phyloP scores from a whole-genome alignment of 1,140 invertebrate species.

The Sarcophaga peregrina region DNA sequence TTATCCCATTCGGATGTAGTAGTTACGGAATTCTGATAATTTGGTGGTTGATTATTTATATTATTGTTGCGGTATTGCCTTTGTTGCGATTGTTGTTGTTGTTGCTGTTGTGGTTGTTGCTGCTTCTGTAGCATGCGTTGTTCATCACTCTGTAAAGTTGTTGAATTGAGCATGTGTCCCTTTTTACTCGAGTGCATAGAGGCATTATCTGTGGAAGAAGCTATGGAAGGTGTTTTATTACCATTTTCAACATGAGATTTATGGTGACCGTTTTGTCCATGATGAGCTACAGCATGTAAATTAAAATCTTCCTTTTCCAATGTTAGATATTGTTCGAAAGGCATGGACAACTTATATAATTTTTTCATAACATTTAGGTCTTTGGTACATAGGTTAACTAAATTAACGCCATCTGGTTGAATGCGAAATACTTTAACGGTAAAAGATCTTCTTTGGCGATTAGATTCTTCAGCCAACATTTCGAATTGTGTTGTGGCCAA shows the following conservation, averaged over 20 bases:
- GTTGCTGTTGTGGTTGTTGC: slow-evolving; percentile 42
- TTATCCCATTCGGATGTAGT: slow-evolving; percentile 56
- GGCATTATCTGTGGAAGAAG: slow-evolving; percentile 48
- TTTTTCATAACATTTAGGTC: slow-evolving; percentile 64
- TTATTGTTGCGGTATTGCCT: neutral
- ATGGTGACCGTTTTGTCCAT: slow-evolving; percentile 32
- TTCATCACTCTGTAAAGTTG: slow-evolving; percentile 57
- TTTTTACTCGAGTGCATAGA: slow-evolving; percentile 52
- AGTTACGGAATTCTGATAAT: slow-evolving; percentile 5
- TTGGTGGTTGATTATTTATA: slow-evolving; percentile 1
- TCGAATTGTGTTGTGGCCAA: slow-evolving; percentile 64
- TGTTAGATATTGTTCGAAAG: slow-evolving; percentile 62
- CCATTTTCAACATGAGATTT: slow-evolving; percentile 34
- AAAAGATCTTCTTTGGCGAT: slow-evolving; percentile 63
- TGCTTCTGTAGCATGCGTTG: slow-evolving; percentile 50
- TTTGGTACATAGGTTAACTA: slow-evolving; percentile 64
- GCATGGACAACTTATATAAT: slow-evolving; percentile 62
- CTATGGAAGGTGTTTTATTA: slow-evolving; percentile 43
- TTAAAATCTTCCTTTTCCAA: slow-evolving; percentile 63
- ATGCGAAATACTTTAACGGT: slow-evolving; percentile 70
- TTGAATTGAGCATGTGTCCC: slow-evolving; percentile 55
- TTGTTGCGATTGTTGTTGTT: slow-evolving; percentile 7
- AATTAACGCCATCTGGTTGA: slow-evolving; percentile 65
- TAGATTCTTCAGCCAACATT: slow-evolving; percentile 64
- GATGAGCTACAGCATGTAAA: slow-evolving; percentile 25